Base-by-base conservation (phyloP, 1,140 invertebrate species). In the Psix sp. region DNA sequence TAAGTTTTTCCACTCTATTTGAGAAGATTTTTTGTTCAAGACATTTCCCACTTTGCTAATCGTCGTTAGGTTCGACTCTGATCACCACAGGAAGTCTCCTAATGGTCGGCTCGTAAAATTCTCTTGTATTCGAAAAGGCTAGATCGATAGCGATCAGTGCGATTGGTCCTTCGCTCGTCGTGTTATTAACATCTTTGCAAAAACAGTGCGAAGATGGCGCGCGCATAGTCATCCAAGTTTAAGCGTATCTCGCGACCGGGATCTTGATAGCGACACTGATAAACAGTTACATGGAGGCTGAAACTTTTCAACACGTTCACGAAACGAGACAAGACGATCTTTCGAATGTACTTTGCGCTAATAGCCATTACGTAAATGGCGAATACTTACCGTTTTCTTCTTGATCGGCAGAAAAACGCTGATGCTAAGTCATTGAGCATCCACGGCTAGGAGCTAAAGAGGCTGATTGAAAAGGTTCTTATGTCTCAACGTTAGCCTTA, bases 91-190 rank as follows among this genome's bases (percentile, higher is more conserved):
- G 67, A 72, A 71, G 66, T 51, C 33, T 38, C 56, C 67, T 51
- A 40, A 76, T 60, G 66, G 60, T 62, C 60, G 43, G 76, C 24
- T 68, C 62, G 43, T 78, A 76, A 80, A 78, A 74, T 76, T 76
- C 60, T 15, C 48, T 70, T 36, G 60, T 46, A 56, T 63, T 72
- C 52, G 65, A 17, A 38, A 54, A 57, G 45, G 52, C 62, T 74
- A 71, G 51, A 75, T 71, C 66, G 77, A 82, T 80, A 80, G 57
- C 76, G 68, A 80, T 80, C 77, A 40, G 66, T 72, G 3, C n/a
- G 78, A 80, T 80, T 74, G 76, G 76, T 76, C 67, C 42, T 43
- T 21, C 54, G 54, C 48, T 51, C 45, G 70, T 67, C 52, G 71
- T 75, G 71, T 78, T 73, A 78, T 77, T 75, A 74, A 74, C 73